Base-by-base conservation (phyloP, 2,888 invertebrate species). In the Brachylomia viminalis region DNA sequence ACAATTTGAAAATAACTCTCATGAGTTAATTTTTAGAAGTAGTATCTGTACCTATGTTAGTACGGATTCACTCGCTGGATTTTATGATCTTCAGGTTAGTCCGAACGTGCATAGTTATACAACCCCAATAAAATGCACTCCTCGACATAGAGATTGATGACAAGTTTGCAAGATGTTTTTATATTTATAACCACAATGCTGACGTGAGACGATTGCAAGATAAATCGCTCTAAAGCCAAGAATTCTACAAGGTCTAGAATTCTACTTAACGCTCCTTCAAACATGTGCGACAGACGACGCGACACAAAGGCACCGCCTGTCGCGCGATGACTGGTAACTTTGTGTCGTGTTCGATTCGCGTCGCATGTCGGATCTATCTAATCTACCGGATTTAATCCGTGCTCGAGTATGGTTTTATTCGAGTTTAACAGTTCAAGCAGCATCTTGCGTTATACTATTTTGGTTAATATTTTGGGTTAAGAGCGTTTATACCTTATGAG, bases 41-140 rank as follows among this genome's bases (percentile, higher is more conserved):
- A 23, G 52, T 52, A 23, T 23, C 13, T 20, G 0, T 33, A 33
- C 33, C 33, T 33, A 33, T 52, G 8, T 17, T 11, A 17, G 33
- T 68, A 56, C 10, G 42, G 27, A 30, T 27, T 58, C 15, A 58
- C 45, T 33, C 33, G 7, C 33, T 38, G 45, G 47, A 58, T 73
- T 70, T 58, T 58, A 70, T 58, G 47, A 2, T 38, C n/a, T 8
- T 20, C 13, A 8, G 8, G 2, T 8, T 23, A 17, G 0, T 62
- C 10, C 5, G 3, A 30, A 10, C 33, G 15, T n/a, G 20, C 20
- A 17, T 17, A n/a, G 42, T 42, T 54, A 20, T 5, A 13, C 30
- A 45, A 27, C 27, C 10, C 15, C 20, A 13, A 38, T 70, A 70
- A 58, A 72, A 47, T 72, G 45, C 56, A 72, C 27, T 38, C 23